Base-by-base conservation (phyloP, 1,140 invertebrate genomes). In the Elysia chlorotica region DNA sequence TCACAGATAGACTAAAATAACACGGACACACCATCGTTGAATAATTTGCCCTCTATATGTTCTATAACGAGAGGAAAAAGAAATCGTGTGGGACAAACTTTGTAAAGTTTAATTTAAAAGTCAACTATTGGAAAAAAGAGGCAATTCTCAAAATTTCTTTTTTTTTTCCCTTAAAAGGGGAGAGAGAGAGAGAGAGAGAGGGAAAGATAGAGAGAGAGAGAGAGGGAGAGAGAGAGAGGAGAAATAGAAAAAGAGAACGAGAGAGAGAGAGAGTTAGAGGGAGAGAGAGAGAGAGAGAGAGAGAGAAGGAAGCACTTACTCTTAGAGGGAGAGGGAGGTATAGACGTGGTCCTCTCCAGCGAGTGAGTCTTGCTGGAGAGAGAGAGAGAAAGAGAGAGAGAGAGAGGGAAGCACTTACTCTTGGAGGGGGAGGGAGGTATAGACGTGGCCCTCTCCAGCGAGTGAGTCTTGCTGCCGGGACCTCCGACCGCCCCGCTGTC, bases 391-490 rank as follows among this genome's bases (percentile, higher is more conserved):
- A n/a, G n/a, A n/a, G n/a, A n/a, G 10, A 48, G 41, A 48, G 10
- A 48, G 41, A 14, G 10, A 10, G n/a, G 41, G n/a, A 48, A 48
- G 6, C 2, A 30, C 54, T 21, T 31, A 73, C 54, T 36, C 48
- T 57, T 75, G 35, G 70, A 33, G 23, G 80, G 80, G 1, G 80
- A 78, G 0, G 78, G 73, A 1, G 77, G 80, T 21, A 72, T 70
- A 3, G 80, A 78, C 54, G 75, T 65, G 59, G 76, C 78, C 68
- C 76, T 74, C 4, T 78, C 78, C 25, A n/a, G n/a, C n/a, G n/a
- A n/a, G n/a, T n/a, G 67, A 53, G 35, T 76, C 68, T 4, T 69
- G 48, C 71, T 65, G 73, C 19, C 65, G 67, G 30, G 72, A n/a
- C n/a, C n/a, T n/a, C n/a, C n/a, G n/a, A n/a, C n/a, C n/a, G n/a